phyloP scores from a whole-genome alignment of 2,113 vertebrate species.

The Formicarius rufipectus region DNA sequence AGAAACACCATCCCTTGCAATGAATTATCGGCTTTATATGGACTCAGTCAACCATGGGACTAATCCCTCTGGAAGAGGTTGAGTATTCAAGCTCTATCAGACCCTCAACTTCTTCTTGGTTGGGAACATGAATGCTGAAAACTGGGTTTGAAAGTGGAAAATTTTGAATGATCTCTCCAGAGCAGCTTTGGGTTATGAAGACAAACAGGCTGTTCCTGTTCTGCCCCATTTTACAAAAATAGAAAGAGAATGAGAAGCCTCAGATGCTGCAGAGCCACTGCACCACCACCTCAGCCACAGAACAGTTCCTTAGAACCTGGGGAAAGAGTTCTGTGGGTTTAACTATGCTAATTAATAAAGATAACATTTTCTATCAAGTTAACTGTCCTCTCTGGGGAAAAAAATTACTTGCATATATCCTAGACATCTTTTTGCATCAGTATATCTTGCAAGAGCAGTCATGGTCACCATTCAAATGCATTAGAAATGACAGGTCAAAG shows the following conservation, averaged over 20 bases:
- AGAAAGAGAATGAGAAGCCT: background rate
- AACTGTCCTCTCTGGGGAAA: background rate
- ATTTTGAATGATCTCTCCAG: background rate
- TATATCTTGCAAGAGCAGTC: background rate
- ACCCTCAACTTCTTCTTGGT: background rate
- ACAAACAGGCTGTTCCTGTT: background rate
- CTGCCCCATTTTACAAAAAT: background rate
- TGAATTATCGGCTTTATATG: background rate
- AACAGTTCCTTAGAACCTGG: background rate
- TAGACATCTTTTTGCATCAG: background rate
- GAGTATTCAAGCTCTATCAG: background rate
- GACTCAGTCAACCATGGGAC: background rate
- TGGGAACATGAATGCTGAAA: background rate
- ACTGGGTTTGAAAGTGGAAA: background rate
- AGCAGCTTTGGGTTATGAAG: background rate
- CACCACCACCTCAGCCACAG: background rate
- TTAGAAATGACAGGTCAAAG: background rate
- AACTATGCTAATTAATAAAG: background rate
- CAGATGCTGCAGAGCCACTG: background rate
- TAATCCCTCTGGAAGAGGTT: background rate
- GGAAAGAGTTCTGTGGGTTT: background rate
- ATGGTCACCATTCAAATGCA: background rate
- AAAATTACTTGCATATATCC: background rate
- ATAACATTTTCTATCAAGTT: background rate
- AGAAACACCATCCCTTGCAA: background rate